Base-by-base conservation (phyloP, 2,888 invertebrate genomes). In the Sinodicranocentrus sp. region DNA sequence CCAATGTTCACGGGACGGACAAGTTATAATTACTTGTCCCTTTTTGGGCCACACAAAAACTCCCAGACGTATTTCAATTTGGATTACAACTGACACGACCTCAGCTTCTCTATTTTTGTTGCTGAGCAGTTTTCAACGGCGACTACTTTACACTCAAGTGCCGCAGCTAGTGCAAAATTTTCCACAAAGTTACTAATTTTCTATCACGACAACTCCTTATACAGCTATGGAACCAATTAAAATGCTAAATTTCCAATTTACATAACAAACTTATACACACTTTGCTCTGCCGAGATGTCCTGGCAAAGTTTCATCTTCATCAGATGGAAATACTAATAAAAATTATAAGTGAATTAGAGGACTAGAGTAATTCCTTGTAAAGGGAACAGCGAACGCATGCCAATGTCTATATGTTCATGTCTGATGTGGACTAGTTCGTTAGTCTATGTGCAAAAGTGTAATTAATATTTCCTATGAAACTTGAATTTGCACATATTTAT, bases 11-110 rank as follows among this genome's bases (percentile, higher is more conserved):
- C 26, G 48, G 43, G 63, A 48, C 43, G 67, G 21, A 39, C 76
- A 76, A 33, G n/a, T 17, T 76, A 48, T 76, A 76, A 76, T 76
- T 76, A 76, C 57, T 43, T 48, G 54, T 19, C 57, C 65, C 54
- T 67, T 57, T 76, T 67, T 65, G 67, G 76, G 28, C 17, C 67
- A 67, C 67, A 57, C 67, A 57, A 19, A 57, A 57, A 57, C 23
- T 48, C 48, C 57, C 57, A 2, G 13, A n/a, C n/a, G 6, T 48
- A n/a, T 15, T 48, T 48, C 48, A 48, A 5, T 48, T 48, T 48
- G n/a, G 6, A 48, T 48, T 10, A 15, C 3, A 68, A 21, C 5
- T 13, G 25, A 67, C 68, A 48, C 17, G 54, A 33, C 68, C 70
- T 70, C 54, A 26, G 19, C 17, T 52, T 54, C 48, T 48, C 48